Evolutionary conservation across 2,797 vertebrate species (phyloP).

Genomic region (Peromyscus aztecus): DNA sequence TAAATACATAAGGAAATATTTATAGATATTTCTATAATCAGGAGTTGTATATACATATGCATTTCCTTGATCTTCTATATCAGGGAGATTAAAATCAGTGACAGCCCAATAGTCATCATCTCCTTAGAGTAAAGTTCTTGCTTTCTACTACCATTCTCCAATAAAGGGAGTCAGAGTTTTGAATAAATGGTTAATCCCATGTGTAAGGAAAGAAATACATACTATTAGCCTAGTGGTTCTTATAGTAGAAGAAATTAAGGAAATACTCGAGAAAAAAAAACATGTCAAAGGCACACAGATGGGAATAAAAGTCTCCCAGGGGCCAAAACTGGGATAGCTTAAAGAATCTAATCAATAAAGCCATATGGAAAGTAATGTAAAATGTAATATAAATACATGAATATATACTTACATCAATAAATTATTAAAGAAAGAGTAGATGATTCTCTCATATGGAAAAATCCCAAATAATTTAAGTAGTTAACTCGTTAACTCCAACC

Average conservation of each 20-base stretch:
- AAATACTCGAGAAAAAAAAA: not conserved
- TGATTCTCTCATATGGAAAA: not conserved
- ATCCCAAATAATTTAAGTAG: not conserved
- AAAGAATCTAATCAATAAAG: not conserved
- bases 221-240: not conserved
- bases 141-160: not conserved
- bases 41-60: not conserved
- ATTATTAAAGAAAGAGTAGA: not conserved
- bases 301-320: not conserved
- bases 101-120: not conserved
- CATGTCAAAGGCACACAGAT: not conserved
- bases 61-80: not conserved
- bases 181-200: not conserved
- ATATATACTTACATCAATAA: not conserved
- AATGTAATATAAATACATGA: not conserved
- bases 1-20: not conserved
- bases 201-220: not conserved
- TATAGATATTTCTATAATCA: not conserved
- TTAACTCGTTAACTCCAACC: not conserved
- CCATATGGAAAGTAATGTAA: not conserved
- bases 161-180: not conserved
- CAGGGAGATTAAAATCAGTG: too few species aligned
- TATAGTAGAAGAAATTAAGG: not conserved
- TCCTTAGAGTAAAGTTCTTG: not conserved
- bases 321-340: not conserved